These are phyloP conservation scores for Thalassophryne amazonica DNA, from an alignment of 2,797 vertebrate genomes.

Conservation along the genomic window DNA sequence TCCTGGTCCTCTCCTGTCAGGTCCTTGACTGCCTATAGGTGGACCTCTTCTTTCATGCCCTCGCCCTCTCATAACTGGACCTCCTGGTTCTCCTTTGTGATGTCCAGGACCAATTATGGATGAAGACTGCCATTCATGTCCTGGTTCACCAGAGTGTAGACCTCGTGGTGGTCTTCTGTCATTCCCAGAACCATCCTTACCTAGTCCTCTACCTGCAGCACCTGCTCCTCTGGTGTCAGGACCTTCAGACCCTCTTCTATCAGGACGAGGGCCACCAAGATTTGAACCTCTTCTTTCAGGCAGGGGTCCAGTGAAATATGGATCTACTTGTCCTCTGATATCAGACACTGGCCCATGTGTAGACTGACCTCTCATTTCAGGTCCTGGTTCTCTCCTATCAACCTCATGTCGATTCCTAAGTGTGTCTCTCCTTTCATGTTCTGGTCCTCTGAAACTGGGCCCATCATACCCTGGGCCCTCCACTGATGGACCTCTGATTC, in stretches of 20 bases:
- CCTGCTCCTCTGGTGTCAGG: constrained; percentile 11
- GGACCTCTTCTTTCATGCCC: constrained; percentile 5
- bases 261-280: neutral
- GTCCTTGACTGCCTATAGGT: neutral
- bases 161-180: neutral
- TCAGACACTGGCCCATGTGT: neutral
- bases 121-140: constrained; percentile 1
- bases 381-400: neutral
- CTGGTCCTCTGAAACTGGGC: constrained; percentile 13
- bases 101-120: neutral
- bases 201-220: neutral
- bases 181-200: neutral
- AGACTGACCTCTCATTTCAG: constrained; percentile 2
- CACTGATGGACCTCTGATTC: constrained; percentile 12
- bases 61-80: constrained; percentile 3
- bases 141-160: neutral
- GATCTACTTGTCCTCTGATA: constrained; percentile 11
- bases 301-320: constrained; percentile 15
- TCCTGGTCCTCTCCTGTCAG: constrained; percentile 19
- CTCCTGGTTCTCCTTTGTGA: neutral
- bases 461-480: too few relatives aligned
- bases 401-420: neutral
- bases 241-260: neutral
- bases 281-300: constrained; percentile 1
- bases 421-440: constrained; percentile 1